Base-by-base conservation (phyloP, 2,113 vertebrate species). In the Motacilla tschutschensis region DNA sequence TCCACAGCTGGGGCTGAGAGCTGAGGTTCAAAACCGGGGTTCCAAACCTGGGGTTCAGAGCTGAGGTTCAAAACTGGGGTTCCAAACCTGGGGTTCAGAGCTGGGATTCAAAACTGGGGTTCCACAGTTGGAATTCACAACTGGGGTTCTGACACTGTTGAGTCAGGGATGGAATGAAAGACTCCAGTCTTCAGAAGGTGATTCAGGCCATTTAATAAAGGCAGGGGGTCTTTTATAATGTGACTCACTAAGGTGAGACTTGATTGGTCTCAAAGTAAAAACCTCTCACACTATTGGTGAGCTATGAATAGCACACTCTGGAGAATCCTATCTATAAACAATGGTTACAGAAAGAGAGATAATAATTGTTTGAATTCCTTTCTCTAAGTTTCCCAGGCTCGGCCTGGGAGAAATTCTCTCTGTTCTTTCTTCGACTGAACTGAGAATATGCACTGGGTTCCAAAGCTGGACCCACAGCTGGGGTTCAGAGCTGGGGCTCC, bases 1-100 rank as follows among this genome's bases (percentile, higher is more conserved):
- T 25, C 36, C 70, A 24, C 8, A 9, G 4, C 33, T 31, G 28
- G 25, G 46, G 8, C 19, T 44, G 25, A 53, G 6, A 64, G 28
- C 28, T 57, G 43, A 6, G 40, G 15, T 40, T 40, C 18, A 20
- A 5, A 20, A 10, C 43, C 19, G 44, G 20, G 22, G 40, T 36
- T 48, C 10, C n/a, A 47, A 0, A 11, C 3, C 29, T 26, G 31
- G 26, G 31, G 9, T 20, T 46, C 13, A 55, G 6, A 64, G 28
- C 33, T 57, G 43, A 9, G 4, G 18, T 5, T 55, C 14, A 7
- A 22, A 12, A 9, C 21, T 46, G 44, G 44, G 7, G 5, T 46
- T 46, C 12, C 12, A 50, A 3, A 50, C 6, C 25, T 28, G 15
- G 25, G 16, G 1, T 10, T 28, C 48, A 50, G 2, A 50, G 2